These are phyloP conservation scores for Andrena praecox DNA, from an alignment of 2,888 invertebrate species.

Conservation along the genomic window DNA sequence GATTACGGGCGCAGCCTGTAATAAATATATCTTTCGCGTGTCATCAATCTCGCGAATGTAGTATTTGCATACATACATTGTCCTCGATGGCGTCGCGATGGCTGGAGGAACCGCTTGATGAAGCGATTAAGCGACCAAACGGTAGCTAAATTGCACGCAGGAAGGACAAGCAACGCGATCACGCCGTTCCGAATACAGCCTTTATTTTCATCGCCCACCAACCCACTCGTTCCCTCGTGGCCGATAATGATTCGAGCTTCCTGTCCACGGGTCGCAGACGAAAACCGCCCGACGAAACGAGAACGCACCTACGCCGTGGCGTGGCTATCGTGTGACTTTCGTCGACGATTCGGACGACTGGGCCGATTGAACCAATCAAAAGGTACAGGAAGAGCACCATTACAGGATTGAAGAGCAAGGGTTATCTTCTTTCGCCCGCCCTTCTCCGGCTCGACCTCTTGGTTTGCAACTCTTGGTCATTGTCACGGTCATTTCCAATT, in stretches of 20 bases:
- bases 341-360: slow-evolving; percentile 30
- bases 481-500: slow-evolving; percentile 73
- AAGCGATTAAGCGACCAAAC: slow-evolving; percentile 58
- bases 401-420: slow-evolving; percentile 61
- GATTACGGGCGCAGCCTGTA: slow-evolving; percentile 32
- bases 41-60: slow-evolving; percentile 63
- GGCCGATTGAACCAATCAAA: slow-evolving; percentile 60
- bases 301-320: background rate
- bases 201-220: slow-evolving; percentile 25
- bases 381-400: slow-evolving; percentile 68
- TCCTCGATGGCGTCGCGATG: slow-evolving; percentile 38
- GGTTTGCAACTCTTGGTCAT: slow-evolving; percentile 63
- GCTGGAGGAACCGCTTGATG: slow-evolving; percentile 43
- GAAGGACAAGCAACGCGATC: slow-evolving; percentile 23
- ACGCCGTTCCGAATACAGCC: slow-evolving; percentile 14
- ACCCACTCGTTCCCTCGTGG: background rate
- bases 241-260: slow-evolving; percentile 56
- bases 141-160: slow-evolving; percentile 55
- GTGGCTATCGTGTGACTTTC: slow-evolving; percentile 53
- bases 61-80: slow-evolving; percentile 56
- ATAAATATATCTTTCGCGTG: slow-evolving; percentile 58
- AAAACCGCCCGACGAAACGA: slow-evolving; percentile 28
- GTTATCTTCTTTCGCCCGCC: slow-evolving; percentile 30
- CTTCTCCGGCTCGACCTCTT: background rate
- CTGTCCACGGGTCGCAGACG: slow-evolving; percentile 40